A percentile compares a stretch with the other conserved stretches of the same genome.
phyloP scores from a whole-genome alignment of 2,888 invertebrate genomes.

The Polymixis lichenea region DNA sequence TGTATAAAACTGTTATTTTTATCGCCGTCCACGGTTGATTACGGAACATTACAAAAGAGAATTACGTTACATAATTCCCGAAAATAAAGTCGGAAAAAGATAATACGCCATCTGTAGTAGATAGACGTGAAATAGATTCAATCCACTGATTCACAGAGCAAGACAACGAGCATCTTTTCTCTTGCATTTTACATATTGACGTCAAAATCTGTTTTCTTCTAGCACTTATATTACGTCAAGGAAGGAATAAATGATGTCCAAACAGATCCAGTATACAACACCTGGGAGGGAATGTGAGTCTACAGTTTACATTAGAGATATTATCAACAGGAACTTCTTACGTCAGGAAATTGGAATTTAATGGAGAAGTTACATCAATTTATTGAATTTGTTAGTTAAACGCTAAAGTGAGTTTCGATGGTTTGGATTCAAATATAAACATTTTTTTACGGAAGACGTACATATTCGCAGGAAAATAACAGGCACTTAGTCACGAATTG shows the following conservation, averaged over 20 bases:
- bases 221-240: conserved; percentile 70
- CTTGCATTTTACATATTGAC: conserved; percentile 81
- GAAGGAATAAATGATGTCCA: conserved; percentile 56
- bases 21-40: conserved; percentile 72
- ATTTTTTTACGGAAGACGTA: conserved; percentile 27
- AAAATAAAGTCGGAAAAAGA: conserved; percentile 41
- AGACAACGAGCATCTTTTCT: conserved; percentile 69
- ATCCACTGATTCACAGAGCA: conserved; percentile 74
- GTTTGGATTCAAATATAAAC: conserved; percentile 41
- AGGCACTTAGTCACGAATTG: conserved; percentile 46
- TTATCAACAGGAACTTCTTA: conserved; percentile 56
- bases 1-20: conserved; percentile 76
- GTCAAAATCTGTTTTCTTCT: conserved; percentile 76
- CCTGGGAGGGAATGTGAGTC: conserved; percentile 46
- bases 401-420: conserved; percentile 20
- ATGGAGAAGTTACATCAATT: conserved; percentile 34
- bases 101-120: conserved; percentile 40
- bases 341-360: conserved; percentile 49
- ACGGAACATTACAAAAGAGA: conserved; percentile 68
- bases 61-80: conserved; percentile 44
- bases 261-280: conserved; percentile 46
- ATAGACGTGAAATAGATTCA: conserved; percentile 67
- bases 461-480: conserved; percentile 50
- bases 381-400: conserved; percentile 22
- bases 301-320: conserved; percentile 44